Evolutionary conservation across 2,888 invertebrate genomes (phyloP), one percentile per base, ranked within the genome.

Genomic region (Pristionchus fissidentatus): DNA sequence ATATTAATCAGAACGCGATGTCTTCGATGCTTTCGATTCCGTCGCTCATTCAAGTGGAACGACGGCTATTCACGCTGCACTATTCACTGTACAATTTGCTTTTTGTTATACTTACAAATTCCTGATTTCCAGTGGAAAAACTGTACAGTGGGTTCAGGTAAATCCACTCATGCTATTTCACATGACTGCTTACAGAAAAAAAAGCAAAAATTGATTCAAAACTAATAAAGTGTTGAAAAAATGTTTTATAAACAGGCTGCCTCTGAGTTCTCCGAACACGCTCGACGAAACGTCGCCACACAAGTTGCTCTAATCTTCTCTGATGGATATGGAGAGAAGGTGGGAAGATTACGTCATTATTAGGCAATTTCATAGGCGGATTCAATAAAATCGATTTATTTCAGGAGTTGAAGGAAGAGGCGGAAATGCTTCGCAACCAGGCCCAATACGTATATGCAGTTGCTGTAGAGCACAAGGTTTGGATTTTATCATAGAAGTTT

Each of bases 281-380:
- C 90, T 5, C 87, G 90, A 8, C 87, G 87, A 1, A 85, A 86
- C 19, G 66, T 77, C 10, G 90, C 90, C 26, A 83, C 73, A 13
- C 88, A 91, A 1, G 70, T 90, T n/a, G 91, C 87, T 2, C 83
- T 90, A 32, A 82, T 90, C 79, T 88, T 90, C 86, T 90, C 88
- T 5, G 90, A 90, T 79, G 90, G 90, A 26, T 90, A 87, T 83
- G 87, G 85, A 29, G 84, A 87, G 41, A 77, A 85, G 78, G 88
- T 81, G 8, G 1, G 70, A 4, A 0, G 70, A 70, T 41, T 41
- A 38, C n/a, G 13, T 22, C 15, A 38, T 22, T 7, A 70, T n/a
- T n/a, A n/a, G n/a, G n/a, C n/a, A n/a, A n/a, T 41, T 70, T 26
- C 5, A 5, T 32, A 66, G 43, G 26, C 49, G 49, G 10, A 10